phyloP scores from a whole-genome alignment of 2,113 vertebrate genomes.

The Blennius ocellaris region DNA sequence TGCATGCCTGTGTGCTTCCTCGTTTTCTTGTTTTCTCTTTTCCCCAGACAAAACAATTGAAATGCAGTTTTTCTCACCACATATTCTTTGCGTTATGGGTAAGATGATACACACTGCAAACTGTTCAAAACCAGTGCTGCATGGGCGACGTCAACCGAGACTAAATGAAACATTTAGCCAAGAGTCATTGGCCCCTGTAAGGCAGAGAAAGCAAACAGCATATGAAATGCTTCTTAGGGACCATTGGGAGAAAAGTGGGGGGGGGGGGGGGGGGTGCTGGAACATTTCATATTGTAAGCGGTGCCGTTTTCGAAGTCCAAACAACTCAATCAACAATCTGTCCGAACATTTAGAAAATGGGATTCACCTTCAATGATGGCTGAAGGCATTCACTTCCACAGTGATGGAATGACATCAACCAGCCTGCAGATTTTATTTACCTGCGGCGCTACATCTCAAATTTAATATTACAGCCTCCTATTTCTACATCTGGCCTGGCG shows the following conservation, averaged over 20 bases:
- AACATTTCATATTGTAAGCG: constrained; percentile 61
- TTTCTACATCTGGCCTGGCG: constrained; percentile 44
- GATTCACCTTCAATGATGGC: constrained; percentile 57
- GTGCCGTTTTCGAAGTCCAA: constrained; percentile 57
- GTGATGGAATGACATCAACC: constrained; percentile 51
- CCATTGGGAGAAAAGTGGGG: not conserved
- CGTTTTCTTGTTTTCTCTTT: constrained; percentile 50
- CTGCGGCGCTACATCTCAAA: constrained; percentile 29
- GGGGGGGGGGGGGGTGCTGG: constrained; percentile 6
- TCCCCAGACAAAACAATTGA: constrained; percentile 63
- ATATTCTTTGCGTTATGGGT: constrained; percentile 66
- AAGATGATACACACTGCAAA: constrained; percentile 59
- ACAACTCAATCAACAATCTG: constrained; percentile 68
- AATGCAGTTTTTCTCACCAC: constrained; percentile 51
- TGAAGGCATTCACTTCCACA: constrained; percentile 48
- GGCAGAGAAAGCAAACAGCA: constrained; percentile 35
- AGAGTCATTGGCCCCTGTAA: constrained; percentile 42
- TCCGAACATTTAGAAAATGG: constrained; percentile 60
- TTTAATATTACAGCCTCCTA: constrained; percentile 35
- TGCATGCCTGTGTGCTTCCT: constrained; percentile 35
- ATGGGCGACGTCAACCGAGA: constrained; percentile 53
- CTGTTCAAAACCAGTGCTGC: constrained; percentile 44
- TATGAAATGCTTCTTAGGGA: constrained; percentile 43
- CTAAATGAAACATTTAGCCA: constrained; percentile 70
- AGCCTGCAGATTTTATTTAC: constrained; percentile 49